Conservation (phyloP, 1,140 invertebrate genomes). For the Mactra quadrangularis region DNA sequence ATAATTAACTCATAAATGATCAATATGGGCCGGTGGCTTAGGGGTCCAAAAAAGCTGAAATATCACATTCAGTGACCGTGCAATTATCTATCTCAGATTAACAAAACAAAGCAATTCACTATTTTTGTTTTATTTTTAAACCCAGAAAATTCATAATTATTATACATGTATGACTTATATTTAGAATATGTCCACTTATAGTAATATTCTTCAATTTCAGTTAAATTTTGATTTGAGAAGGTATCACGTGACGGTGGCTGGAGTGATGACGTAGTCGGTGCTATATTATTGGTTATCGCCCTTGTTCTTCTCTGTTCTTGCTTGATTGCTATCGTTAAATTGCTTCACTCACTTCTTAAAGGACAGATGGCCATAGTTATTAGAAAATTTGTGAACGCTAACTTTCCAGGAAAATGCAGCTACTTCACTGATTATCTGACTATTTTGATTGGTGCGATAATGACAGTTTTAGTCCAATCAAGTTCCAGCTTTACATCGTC, state of each 20-base stretch:
- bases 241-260: conserved; percentile 59
- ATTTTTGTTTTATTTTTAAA: too few species aligned
- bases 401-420: conserved; percentile 84
- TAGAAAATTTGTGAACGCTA: conserved; percentile 85
- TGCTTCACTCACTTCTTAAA: conserved; percentile 84
- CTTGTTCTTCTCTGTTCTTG: conserved; percentile 85
- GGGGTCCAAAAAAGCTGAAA: too few species aligned
- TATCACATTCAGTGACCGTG: too few species aligned
- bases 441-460: conserved; percentile 85
- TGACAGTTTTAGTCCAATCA: conserved; percentile 87
- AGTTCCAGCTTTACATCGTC: conserved; percentile 87
- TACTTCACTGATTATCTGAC: conserved; percentile 86
- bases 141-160: too few species aligned
- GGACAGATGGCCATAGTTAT: conserved; percentile 85
- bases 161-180: too few species aligned
- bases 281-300: conserved; percentile 84
- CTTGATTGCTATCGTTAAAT: conserved; percentile 87
- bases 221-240: too few species aligned
- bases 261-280: conserved; percentile 83
- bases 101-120: too few species aligned
- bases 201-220: too few species aligned
- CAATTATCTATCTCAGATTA: too few species aligned
- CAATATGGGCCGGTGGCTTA: too few species aligned
- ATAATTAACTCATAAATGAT: too few species aligned
- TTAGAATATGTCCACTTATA: too few species aligned